Base-by-base conservation (phyloP, 1,140 invertebrate species). In the Lethocerus indicus region DNA sequence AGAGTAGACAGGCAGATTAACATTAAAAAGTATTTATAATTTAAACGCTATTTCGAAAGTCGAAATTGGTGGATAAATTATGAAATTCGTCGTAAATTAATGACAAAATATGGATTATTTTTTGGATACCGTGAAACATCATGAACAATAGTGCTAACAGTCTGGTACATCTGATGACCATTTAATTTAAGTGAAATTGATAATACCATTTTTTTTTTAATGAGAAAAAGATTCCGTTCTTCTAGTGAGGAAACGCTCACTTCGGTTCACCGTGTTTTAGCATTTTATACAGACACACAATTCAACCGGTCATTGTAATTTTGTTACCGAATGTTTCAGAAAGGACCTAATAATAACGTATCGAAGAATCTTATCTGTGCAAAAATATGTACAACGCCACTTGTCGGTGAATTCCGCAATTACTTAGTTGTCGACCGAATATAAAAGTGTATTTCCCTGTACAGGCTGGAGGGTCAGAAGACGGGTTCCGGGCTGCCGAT, bases 391-490 rank as follows among this genome's bases (percentile, higher is more conserved):
- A 32, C 9, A 32, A 32, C 29, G 9, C 9, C 16, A 32, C 9
- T 12, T 12, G 16, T 32, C 16, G 16, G 9, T n/a, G n/a, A 32
- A 32, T 32, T 12, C 16, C 16, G 16, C 29, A 32, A 32, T 32
- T 32, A 12, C 16, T 32, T 12, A 9, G 16, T 12, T 32, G 18
- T 40, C 20, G 20, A 23, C 13, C 21, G 24, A 3, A 7, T 26
- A 16, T 40, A 20, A 13, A 39, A 39, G 24, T 49, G 7, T 23
- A 49, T 67, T 43, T 43, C 6, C 20, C 7, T 14, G 5, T 65
- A 35, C 60, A 81, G 78, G 54, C 84, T 77, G 78, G 82, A 86
- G 66, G 75, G 67, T 57, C 81, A 75, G 65, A 61, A 61, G 39
- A 81, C 67, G 23, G 69, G 60, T 29, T 58, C 56, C 52, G 66